Conservation (phyloP, 2,797 vertebrate genomes). For the Mormyrus proboscirostris region DNA sequence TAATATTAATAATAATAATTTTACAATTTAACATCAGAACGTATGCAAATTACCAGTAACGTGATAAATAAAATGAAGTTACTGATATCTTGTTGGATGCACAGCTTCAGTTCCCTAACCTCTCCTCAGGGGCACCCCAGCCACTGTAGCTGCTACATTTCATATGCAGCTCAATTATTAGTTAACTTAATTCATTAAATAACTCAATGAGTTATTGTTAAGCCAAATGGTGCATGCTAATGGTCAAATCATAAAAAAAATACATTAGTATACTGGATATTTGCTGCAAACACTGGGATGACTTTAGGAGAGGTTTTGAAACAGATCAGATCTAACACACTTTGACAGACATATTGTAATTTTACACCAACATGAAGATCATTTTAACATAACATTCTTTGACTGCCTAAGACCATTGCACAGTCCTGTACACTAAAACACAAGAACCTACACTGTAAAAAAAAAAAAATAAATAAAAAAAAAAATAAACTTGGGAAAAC, state of each 20-base stretch:
- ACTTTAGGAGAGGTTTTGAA: background rate
- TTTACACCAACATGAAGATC: background rate
- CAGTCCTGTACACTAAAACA: background rate
- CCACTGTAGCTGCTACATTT: background rate
- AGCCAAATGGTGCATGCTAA: background rate
- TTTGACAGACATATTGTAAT: background rate
- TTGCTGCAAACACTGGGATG: background rate
- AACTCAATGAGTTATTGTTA: background rate
- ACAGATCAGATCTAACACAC: background rate
- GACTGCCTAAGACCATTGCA: background rate
- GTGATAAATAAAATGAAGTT: background rate
- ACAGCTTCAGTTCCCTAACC: background rate
- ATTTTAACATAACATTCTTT: background rate
- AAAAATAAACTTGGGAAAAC: too few species aligned
- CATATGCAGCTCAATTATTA: background rate
- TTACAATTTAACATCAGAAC: background rate
- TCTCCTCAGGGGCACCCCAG: background rate
- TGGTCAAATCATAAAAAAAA: background rate
- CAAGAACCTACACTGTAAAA: background rate
- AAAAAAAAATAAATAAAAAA: too few species aligned
- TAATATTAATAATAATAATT: too few species aligned
- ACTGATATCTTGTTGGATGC: background rate
- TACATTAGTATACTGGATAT: background rate
- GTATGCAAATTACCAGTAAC: background rate
- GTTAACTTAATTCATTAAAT: background rate